Evolutionary conservation across 2,113 vertebrate species (phyloP).

Genomic region (Chaetodon auriga): DNA sequence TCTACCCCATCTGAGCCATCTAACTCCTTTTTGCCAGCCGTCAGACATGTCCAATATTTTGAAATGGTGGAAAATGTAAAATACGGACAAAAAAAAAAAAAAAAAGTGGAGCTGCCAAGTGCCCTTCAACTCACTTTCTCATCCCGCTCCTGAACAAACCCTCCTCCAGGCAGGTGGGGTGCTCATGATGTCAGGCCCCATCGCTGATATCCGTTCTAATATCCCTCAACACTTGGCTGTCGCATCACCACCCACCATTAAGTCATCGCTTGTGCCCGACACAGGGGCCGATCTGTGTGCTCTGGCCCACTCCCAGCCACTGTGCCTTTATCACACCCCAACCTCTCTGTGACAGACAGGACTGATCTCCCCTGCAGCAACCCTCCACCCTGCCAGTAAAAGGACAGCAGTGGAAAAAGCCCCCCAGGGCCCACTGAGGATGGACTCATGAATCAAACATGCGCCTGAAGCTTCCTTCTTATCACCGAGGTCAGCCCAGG

Average conservation of each 20-base stretch:
- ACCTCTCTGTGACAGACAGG: constrained; percentile 79
- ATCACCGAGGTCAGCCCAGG: constrained; percentile 82
- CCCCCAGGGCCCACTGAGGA: constrained; percentile 79
- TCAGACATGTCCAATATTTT: constrained; percentile 59
- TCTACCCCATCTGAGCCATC: constrained; percentile 63
- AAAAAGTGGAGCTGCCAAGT: constrained; percentile 53
- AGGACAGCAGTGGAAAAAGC: constrained; percentile 83
- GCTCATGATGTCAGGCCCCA: constrained; percentile 68
- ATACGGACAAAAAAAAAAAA: constrained; percentile 16
- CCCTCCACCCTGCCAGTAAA: constrained; percentile 79
- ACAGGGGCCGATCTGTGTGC: constrained; percentile 67
- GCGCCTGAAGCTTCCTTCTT: constrained; percentile 81
- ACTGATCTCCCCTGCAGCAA: constrained; percentile 79
- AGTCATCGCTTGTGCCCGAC: constrained; percentile 76
- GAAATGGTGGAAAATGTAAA: constrained; percentile 60
- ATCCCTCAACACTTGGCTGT: constrained; percentile 74
- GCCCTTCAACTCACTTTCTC: constrained; percentile 72
- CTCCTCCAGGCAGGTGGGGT: constrained; percentile 63
- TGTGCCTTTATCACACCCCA: constrained; percentile 75
- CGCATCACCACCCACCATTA: constrained; percentile 78
- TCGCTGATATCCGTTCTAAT: constrained; percentile 77
- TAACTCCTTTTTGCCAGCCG: constrained; percentile 48
- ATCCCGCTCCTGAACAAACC: constrained; percentile 41
- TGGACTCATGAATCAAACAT: constrained; percentile 87
- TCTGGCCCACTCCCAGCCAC: constrained; percentile 66